These are phyloP conservation scores for Diachasma alloeum DNA, from an alignment of 1,140 invertebrate genomes.

Conservation along the genomic window DNA sequence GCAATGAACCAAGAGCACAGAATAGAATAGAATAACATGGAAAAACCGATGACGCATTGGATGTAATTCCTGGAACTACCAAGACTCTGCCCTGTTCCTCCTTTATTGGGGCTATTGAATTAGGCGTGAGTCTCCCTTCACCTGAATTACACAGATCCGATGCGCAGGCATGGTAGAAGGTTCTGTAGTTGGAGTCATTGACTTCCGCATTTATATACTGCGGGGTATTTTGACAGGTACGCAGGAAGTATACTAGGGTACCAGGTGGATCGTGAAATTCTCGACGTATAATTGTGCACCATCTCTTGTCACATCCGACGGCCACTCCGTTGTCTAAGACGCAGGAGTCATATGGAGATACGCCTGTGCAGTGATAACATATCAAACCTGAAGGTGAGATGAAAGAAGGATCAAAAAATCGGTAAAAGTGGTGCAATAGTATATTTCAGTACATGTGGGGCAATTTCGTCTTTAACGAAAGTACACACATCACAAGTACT, in stretches of 20 bases:
- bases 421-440: too few relatives aligned
- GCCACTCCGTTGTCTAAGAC: conserved; percentile 1
- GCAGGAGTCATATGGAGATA: neutral
- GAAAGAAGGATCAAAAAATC: too few relatives aligned
- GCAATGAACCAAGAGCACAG: too few relatives aligned
- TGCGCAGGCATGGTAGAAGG: conserved; percentile 28
- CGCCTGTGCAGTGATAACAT: neutral
- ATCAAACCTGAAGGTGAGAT: neutral
- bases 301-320: conserved; percentile 17
- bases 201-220: conserved; percentile 24
- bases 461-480: too few relatives aligned
- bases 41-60: too few relatives aligned
- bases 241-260: conserved; percentile 14
- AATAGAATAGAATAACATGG: too few relatives aligned
- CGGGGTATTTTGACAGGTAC: conserved; percentile 25
- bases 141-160: conserved; percentile 31
- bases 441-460: too few relatives aligned
- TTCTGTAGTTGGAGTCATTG: neutral
- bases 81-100: neutral
- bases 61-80: conserved; percentile 1
- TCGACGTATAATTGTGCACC: conserved; percentile 31
- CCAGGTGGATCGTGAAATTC: conserved; percentile 25
- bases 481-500: too few relatives aligned
- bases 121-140: conserved; percentile 8
- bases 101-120: neutral